phyloP scores from a whole-genome alignment of 2,113 vertebrate species.

The Pongo pygmaeus region DNA sequence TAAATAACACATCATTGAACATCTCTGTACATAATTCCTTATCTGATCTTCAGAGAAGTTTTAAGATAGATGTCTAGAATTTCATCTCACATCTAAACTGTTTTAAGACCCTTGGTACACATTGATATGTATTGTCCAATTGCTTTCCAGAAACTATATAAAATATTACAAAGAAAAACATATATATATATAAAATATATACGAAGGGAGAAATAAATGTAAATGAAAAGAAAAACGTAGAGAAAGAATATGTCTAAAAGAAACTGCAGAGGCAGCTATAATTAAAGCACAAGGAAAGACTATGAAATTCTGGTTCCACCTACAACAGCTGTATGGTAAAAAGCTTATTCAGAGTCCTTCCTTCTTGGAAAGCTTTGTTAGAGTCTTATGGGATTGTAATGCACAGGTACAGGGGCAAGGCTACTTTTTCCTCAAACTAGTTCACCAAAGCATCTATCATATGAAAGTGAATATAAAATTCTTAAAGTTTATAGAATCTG shows the following conservation, averaged over 20 bases:
- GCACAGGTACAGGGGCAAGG: not conserved
- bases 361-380: not conserved
- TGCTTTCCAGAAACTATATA: not conserved
- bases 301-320: not conserved
- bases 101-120: not conserved
- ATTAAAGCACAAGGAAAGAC: not conserved
- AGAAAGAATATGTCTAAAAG: not conserved
- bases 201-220: not conserved
- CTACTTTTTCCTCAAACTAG: not conserved
- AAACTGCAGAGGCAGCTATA: not conserved
- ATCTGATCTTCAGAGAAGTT: not conserved
- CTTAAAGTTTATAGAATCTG: conserved; percentile 38
- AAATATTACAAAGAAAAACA: not conserved
- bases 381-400: not conserved
- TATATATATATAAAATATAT: too few relatives aligned
- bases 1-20: not conserved
- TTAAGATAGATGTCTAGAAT: not conserved
- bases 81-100: not conserved
- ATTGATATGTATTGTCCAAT: not conserved
- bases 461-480: conserved; percentile 6
- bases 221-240: not conserved
- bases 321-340: not conserved
- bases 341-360: not conserved
- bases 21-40: conserved; percentile 22
- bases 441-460: not conserved